These are phyloP conservation scores for Megalops atlanticus DNA, from an alignment of 2,113 vertebrate genomes.

Conservation along the genomic window DNA sequence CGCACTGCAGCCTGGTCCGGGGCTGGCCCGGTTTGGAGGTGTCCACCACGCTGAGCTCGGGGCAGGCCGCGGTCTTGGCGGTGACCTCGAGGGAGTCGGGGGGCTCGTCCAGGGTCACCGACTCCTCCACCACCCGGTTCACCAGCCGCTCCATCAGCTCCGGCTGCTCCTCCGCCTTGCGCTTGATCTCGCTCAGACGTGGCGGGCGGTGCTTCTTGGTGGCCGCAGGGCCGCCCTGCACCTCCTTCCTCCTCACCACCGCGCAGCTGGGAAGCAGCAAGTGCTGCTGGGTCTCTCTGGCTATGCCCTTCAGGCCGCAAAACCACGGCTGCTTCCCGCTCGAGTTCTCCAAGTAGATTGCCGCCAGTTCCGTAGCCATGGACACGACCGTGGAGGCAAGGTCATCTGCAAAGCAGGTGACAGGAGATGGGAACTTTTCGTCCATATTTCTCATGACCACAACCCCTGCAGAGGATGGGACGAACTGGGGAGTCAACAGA, in stretches of 20 bases:
- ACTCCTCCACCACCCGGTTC: slow-evolving; percentile 93
- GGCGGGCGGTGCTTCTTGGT: slow-evolving; percentile 90
- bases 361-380: slow-evolving; percentile 97
- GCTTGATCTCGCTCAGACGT: slow-evolving; percentile 94
- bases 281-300: slow-evolving; percentile 54
- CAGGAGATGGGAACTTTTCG: slow-evolving; percentile 71
- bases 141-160: slow-evolving; percentile 93
- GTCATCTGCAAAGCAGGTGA: slow-evolving; percentile 92
- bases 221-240: slow-evolving; percentile 56
- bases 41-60: slow-evolving; percentile 83
- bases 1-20: slow-evolving; percentile 84
- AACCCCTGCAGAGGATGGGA: slow-evolving; percentile 62
- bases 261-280: slow-evolving; percentile 79
- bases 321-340: slow-evolving; percentile 96
- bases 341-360: slow-evolving; percentile 95
- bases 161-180: slow-evolving; percentile 94
- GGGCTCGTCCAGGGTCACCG: slow-evolving; percentile 82
- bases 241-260: slow-evolving; percentile 83
- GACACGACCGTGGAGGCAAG: slow-evolving; percentile 93
- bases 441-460: slow-evolving; percentile 66
- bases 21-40: slow-evolving; percentile 82
- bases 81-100: slow-evolving; percentile 89
- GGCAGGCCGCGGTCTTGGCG: slow-evolving; percentile 90
- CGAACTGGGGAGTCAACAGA: slow-evolving; percentile 69
- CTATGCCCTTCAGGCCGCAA: slow-evolving; percentile 84